Percentiles rank a stretch among this genome's conserved stretches.
Evolutionary conservation across 2,888 invertebrate species (phyloP).

Genomic region (Tineola bisselliella): DNA sequence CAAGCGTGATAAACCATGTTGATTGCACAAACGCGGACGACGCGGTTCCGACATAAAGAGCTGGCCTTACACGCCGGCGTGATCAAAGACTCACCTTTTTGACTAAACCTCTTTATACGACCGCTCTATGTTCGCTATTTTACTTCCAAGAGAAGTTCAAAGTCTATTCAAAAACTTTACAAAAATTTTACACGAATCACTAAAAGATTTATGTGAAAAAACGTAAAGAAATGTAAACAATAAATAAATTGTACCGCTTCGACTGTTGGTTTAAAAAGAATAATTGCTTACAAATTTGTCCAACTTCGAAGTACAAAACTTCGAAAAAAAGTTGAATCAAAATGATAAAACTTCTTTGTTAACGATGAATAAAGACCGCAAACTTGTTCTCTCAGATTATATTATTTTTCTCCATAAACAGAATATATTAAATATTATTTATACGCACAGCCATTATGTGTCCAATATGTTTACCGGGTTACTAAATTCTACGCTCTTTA

Average conservation of each 20-base stretch:
- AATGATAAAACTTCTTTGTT: conserved; percentile 27
- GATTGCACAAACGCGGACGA: conserved; percentile 7
- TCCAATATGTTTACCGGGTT: conserved; percentile 6
- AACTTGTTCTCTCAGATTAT: conserved; percentile 19
- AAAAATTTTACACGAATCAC: neutral
- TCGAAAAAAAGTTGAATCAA: conserved; percentile 35
- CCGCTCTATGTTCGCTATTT: neutral
- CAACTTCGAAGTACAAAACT: conserved; percentile 16
- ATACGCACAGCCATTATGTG: conserved; percentile 6
- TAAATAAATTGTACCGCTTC: neutral
- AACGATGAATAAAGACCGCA: conserved; percentile 31
- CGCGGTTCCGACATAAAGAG: conserved; percentile 4
- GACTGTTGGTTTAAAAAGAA: neutral
- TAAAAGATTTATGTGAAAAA: neutral
- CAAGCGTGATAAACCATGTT: neutral
- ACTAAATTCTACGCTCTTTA: neutral
- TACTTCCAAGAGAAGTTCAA: neutral
- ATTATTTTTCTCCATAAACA: conserved; percentile 22
- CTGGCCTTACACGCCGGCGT: neutral
- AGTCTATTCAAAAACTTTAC: neutral
- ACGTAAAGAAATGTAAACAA: neutral
- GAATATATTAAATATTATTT: conserved; percentile 16
- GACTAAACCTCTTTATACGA: conserved; percentile 3
- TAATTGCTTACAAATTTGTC: neutral
- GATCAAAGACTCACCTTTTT: conserved; percentile 6